phyloP scores from a whole-genome alignment of 2,888 invertebrate genomes.

The Idaea straminata region DNA sequence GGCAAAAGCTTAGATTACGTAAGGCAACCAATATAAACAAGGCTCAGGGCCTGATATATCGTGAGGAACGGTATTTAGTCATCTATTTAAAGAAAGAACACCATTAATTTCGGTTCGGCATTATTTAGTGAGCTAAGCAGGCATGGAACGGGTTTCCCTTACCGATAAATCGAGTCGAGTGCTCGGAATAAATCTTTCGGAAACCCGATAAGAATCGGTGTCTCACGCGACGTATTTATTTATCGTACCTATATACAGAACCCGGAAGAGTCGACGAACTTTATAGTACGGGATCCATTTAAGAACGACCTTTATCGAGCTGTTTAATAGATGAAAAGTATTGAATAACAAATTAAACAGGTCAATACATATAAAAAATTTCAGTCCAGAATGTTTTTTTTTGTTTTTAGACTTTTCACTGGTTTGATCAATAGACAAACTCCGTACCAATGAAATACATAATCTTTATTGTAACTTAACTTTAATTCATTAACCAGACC shows the following conservation, averaged over 20 bases:
- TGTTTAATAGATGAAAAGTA: too few species aligned
- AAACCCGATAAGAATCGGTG: slow-evolving; percentile 77
- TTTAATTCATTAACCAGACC: too few species aligned
- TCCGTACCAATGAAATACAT: too few species aligned
- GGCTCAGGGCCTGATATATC: slow-evolving; percentile 62
- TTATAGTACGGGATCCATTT: too few species aligned
- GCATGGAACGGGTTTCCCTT: slow-evolving; percentile 74
- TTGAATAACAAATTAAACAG: too few species aligned
- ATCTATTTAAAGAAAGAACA: slow-evolving; percentile 76
- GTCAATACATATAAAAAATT: too few species aligned
- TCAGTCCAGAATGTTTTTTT: too few species aligned
- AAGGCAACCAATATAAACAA: slow-evolving; percentile 65
- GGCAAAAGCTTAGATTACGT: slow-evolving; percentile 67
- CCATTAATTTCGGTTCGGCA: slow-evolving; percentile 72
- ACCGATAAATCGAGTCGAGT: slow-evolving; percentile 72
- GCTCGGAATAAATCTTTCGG: slow-evolving; percentile 72
- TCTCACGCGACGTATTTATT: slow-evolving; percentile 75
- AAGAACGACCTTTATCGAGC: too few species aligned
- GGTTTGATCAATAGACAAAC: too few species aligned
- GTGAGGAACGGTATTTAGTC: slow-evolving; percentile 73
- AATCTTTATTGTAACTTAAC: too few species aligned
- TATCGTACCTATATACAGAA: slow-evolving; percentile 56
- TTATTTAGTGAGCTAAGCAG: slow-evolving; percentile 77
- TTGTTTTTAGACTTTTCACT: too few species aligned
- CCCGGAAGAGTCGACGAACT: slow-evolving; percentile 63